phyloP scores from a whole-genome alignment of 1,140 invertebrate genomes.

The Drosophila erecta region DNA sequence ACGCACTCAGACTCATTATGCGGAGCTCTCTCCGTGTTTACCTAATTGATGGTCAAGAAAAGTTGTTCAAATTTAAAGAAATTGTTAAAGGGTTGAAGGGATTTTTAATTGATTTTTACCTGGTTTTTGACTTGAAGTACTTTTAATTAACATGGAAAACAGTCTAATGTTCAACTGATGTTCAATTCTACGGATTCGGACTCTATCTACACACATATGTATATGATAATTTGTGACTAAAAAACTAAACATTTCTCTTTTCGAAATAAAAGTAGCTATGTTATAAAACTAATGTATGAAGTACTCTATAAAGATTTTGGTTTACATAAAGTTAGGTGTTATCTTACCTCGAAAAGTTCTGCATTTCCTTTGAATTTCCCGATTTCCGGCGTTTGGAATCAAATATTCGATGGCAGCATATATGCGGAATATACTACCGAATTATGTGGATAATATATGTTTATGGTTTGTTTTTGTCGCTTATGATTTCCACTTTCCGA shows the following conservation, averaged over 20 bases:
- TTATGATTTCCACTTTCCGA: conserved; percentile 41
- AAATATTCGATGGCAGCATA: conserved; percentile 38
- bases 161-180: no score
- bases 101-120: conserved; percentile 15
- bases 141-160: neutral
- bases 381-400: conserved; percentile 33
- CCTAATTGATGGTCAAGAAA: conserved; percentile 43
- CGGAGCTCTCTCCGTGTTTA: conserved; percentile 30
- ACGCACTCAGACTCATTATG: conserved; percentile 35
- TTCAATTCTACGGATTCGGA: no score
- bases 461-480: conserved; percentile 42
- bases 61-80: conserved; percentile 19
- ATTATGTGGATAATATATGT: conserved; percentile 34
- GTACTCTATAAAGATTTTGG: no score
- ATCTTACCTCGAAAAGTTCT: conserved; percentile 56
- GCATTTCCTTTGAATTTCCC: conserved; percentile 69
- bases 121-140: neutral
- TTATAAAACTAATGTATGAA: no score
- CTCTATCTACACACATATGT: no score
- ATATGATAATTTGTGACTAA: no score
- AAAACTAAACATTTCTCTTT: no score
- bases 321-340: conserved; percentile 9
- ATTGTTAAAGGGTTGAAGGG: neutral
- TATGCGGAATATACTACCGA: conserved; percentile 30
- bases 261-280: no score